Percentiles rank a stretch among this genome's conserved stretches.
Conservation (phyloP, 1,140 invertebrate genomes). For the Druon quercuslanigerum region DNA sequence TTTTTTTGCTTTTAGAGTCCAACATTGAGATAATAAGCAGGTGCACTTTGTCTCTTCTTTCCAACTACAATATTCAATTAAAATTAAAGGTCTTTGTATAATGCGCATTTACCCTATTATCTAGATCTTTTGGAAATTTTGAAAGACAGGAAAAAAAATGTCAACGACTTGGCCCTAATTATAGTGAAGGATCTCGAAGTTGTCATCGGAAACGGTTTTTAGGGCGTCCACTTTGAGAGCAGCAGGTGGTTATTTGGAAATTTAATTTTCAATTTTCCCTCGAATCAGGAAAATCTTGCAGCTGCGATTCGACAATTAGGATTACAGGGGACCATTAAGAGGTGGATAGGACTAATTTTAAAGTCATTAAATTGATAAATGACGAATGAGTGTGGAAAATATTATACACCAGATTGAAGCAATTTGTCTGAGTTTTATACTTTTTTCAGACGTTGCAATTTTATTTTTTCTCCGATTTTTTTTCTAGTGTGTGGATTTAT, state of each 20-base stretch:
- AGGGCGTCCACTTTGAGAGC: not conserved
- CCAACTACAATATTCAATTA: not conserved
- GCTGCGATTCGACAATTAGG: slow-evolving; percentile 44
- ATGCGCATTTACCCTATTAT: slow-evolving; percentile 23
- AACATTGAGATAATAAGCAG: slow-evolving; percentile 1
- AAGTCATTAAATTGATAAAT: too few species aligned
- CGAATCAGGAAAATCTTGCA: slow-evolving; percentile 40
- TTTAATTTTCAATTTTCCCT: slow-evolving; percentile 45
- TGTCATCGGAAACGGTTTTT: not conserved
- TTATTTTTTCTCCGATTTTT: too few species aligned
- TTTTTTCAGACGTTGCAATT: too few species aligned
- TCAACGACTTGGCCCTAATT: not conserved
- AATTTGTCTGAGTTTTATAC: too few species aligned
- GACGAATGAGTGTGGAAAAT: too few species aligned
- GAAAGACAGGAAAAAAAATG: not conserved
- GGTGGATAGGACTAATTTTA: too few species aligned
- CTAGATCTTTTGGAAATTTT: not conserved
- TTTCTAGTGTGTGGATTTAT: too few species aligned
- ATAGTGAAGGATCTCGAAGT: not conserved
- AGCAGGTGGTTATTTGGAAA: not conserved
- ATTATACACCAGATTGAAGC: too few species aligned
- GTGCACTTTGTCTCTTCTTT: not conserved
- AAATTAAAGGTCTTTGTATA: too few species aligned
- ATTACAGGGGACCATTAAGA: not conserved
- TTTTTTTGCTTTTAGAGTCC: too few species aligned